Evolutionary conservation across 2,113 vertebrate species (phyloP).

Genomic region (Deroptyus accipitrinus): DNA sequence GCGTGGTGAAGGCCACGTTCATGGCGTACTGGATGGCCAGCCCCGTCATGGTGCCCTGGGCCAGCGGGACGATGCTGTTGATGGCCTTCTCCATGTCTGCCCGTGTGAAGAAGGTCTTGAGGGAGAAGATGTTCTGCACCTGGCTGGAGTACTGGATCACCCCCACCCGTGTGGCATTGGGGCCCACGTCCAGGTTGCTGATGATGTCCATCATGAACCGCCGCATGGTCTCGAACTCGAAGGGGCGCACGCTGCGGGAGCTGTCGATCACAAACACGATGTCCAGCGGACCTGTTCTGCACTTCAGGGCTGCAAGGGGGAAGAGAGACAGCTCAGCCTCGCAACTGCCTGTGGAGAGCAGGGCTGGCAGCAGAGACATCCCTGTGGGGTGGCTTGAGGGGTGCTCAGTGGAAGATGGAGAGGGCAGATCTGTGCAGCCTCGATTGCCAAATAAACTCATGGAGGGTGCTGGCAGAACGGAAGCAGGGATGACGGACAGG

Average conservation of each 20-base stretch:
- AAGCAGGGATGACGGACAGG: background rate
- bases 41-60: slow-evolving; percentile 97
- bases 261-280: slow-evolving; percentile 96
- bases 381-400: accelerated
- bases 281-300: slow-evolving; percentile 88
- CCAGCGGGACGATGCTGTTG: slow-evolving; percentile 87
- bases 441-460: background rate
- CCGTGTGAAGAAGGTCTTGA: slow-evolving; percentile 80
- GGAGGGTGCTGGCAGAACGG: accelerated
- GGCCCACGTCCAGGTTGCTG: slow-evolving; percentile 84
- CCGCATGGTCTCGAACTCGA: slow-evolving; percentile 95
- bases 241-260: slow-evolving; percentile 93
- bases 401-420: background rate
- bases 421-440: background rate
- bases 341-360: accelerated
- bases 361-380: background rate
- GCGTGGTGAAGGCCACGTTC: slow-evolving; percentile 85
- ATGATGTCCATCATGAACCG: slow-evolving; percentile 95
- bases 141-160: slow-evolving; percentile 98
- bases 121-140: slow-evolving; percentile 92
- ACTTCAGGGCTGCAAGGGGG: slow-evolving; percentile 74
- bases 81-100: slow-evolving; percentile 87
- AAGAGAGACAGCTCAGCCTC: background rate
- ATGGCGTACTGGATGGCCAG: slow-evolving; percentile 93
- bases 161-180: slow-evolving; percentile 84